Conservation (phyloP, 2,797 vertebrate species). For the Amblyraja radiata region DNA sequence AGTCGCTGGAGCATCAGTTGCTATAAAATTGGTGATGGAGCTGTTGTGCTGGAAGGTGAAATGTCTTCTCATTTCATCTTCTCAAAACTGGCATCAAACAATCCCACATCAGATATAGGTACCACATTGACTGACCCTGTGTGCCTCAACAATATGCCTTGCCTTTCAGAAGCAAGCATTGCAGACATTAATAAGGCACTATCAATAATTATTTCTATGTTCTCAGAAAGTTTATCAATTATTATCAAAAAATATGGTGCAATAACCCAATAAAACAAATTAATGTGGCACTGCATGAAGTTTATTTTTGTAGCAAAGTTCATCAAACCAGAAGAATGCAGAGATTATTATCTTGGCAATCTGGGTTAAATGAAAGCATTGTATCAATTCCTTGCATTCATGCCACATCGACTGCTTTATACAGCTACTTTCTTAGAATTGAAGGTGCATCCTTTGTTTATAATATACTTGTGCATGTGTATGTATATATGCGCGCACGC, state of each 20-base stretch:
- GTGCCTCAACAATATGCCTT: slow-evolving; percentile 5
- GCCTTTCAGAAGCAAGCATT: not conserved
- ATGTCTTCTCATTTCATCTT: not conserved
- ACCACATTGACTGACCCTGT: not conserved
- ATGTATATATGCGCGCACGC: too few relatives aligned
- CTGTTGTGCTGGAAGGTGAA: not conserved
- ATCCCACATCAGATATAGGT: not conserved
- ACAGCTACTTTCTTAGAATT: not conserved
- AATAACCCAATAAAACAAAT: not conserved
- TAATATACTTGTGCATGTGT: too few relatives aligned
- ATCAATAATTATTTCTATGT: not conserved
- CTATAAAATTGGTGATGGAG: too few relatives aligned
- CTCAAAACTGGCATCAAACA: too few relatives aligned
- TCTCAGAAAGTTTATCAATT: not conserved
- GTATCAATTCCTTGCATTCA: not conserved
- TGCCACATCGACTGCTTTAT: not conserved
- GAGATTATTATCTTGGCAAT: not conserved
- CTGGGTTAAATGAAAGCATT: not conserved
- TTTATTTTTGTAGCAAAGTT: not conserved
- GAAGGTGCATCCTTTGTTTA: not conserved
- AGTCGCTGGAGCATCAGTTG: too few relatives aligned
- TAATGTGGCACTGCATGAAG: not conserved
- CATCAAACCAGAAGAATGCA: not conserved
- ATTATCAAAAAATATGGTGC: not conserved
- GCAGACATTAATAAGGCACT: not conserved